Conservation (phyloP, 1,140 invertebrate genomes). For the Limonius californicus region DNA sequence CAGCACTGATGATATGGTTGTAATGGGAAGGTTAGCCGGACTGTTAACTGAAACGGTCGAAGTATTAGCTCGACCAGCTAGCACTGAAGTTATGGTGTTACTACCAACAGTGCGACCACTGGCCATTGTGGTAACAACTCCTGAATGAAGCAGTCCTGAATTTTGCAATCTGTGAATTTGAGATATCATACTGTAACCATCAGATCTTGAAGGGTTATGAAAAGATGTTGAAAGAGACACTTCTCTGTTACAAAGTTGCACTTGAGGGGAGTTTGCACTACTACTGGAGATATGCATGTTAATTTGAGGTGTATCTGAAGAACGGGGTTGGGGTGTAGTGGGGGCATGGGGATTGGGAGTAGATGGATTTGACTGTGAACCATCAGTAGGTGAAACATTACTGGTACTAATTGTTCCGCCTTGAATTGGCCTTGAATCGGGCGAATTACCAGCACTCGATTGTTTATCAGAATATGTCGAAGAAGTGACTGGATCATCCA, state of each 20-base stretch:
- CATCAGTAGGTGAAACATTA: slow-evolving; percentile 63
- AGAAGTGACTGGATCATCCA: slow-evolving; percentile 64
- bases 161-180: not conserved
- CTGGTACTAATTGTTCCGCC: slow-evolving; percentile 72
- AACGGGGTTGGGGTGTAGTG: slow-evolving; percentile 44
- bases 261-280: not conserved
- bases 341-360: slow-evolving; percentile 50
- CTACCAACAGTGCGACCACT: slow-evolving; percentile 63
- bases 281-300: slow-evolving; percentile 47
- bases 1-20: slow-evolving; percentile 50
- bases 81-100: slow-evolving; percentile 72
- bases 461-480: slow-evolving; percentile 63
- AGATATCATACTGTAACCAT: slow-evolving; percentile 35
- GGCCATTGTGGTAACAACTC: slow-evolving; percentile 66
- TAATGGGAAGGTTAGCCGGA: slow-evolving; percentile 50
- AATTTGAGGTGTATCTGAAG: slow-evolving; percentile 37
- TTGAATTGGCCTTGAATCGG: slow-evolving; percentile 65
- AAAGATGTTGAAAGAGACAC: not conserved
- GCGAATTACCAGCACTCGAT: slow-evolving; percentile 42
- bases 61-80: slow-evolving; percentile 70
- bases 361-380: slow-evolving; percentile 50
- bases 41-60: slow-evolving; percentile 68
- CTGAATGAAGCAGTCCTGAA: not conserved
- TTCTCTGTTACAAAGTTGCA: not conserved
- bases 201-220: slow-evolving; percentile 35